Percentiles rank a stretch among this genome's conserved stretches.
Evolutionary conservation across 2,797 vertebrate genomes (phyloP).

Genomic region (Hippocampus kuda): DNA sequence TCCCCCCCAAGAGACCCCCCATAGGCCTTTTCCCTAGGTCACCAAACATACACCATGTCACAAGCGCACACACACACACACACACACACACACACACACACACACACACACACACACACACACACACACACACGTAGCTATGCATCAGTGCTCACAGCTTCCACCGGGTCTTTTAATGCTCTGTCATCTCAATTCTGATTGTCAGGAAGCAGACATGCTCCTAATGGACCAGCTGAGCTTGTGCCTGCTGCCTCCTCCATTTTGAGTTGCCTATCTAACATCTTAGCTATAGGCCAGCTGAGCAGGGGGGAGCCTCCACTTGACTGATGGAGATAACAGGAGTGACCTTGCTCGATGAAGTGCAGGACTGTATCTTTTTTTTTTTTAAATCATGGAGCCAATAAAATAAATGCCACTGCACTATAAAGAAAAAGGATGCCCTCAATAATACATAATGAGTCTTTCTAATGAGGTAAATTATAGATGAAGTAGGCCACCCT

Average conservation of each 20-base stretch:
- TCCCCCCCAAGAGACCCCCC: conserved; percentile 53
- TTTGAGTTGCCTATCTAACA: conserved; percentile 55
- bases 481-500: conserved; percentile 55
- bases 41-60: conserved; percentile 13
- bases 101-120: conserved; percentile 37
- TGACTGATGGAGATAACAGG: conserved; percentile 21
- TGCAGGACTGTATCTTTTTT: conserved; percentile 18
- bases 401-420: conserved; percentile 27
- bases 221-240: conserved; percentile 70
- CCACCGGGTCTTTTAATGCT: conserved; percentile 63
- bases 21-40: conserved; percentile 55
- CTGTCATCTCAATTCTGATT: conserved; percentile 64
- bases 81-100: conserved; percentile 16
- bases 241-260: conserved; percentile 65
- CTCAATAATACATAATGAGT: conserved; percentile 46
- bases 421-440: conserved; percentile 20
- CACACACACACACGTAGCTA: conserved; percentile 17
- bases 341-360: background rate
- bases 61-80: conserved; percentile 12
- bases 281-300: conserved; percentile 60
- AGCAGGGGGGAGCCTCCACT: conserved; percentile 30
- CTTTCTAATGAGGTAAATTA: conserved; percentile 55
- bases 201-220: conserved; percentile 61
- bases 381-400: background rate
- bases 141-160: conserved; percentile 51